Base-by-base conservation (phyloP, 2,797 vertebrate species). In the Oceanodroma leucorhoa region DNA sequence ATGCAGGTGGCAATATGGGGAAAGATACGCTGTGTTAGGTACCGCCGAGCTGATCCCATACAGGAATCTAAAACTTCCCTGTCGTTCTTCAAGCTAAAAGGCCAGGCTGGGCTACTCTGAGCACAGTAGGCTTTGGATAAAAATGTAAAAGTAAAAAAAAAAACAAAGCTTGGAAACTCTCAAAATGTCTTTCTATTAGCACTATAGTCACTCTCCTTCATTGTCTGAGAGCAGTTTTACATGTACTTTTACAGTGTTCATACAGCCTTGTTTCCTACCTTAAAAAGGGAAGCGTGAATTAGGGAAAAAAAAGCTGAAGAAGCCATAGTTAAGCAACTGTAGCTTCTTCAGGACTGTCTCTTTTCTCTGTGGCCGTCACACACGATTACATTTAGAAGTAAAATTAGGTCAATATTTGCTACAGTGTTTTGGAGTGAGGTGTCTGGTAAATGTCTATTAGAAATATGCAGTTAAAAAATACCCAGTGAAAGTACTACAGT, bases 321-420 rank as follows among this genome's bases (percentile, higher is more conserved):
- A 85, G 60, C 69, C 71, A 67, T 83, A 87, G 48, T 87, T 71
- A 83, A 95, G 38, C 32, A 90, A 64, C 21, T 77, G 26, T 32
- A 83, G 14, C 53, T 87, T 94, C 84, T 87, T 94, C 78, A 80
- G n/a, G 62, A 91, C 34, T 38, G 40, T 50, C 36, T 83, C 15
- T 79, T 90, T 91, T 66, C 73, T 90, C 64, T 70, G 55, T 1
- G 0, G 16, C 83, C 40, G 12, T 92, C 89, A 83, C 26, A 89
- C 51, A 55, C 0, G 5, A 53, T 91, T 83, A 91, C 6, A 78
- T 83, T 92, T 58, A 62, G 62, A 86, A 76, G 43, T 72, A 92
- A 89, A 96, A 94, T 94, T 79, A 92, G 94, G 92, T 89, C 91
- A 86, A 27, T 93, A 71, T 83, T 87, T 87, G 54, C 36, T 94